Evolutionary conservation across 2,113 vertebrate genomes (phyloP), one percentile per base, ranked within the genome.

Genomic region (Carassius auratus): DNA sequence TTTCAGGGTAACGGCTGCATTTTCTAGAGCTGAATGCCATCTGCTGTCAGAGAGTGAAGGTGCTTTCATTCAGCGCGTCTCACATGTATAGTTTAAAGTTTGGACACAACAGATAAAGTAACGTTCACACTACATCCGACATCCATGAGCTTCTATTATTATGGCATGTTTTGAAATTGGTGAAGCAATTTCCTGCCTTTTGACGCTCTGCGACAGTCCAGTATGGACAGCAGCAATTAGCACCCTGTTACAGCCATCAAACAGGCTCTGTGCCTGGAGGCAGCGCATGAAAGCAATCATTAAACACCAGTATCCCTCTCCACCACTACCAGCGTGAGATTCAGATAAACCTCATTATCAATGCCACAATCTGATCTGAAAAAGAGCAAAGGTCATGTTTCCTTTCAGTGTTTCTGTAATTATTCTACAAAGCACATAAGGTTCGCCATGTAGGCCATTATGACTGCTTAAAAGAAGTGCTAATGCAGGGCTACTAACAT

Each of bases 221-320:
- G 79, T 83, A 69, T 84, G 83, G 75, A 90, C 79, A 77, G 45
- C 33, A 84, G 59, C 85, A 85, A 88, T 88, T 85, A 84, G 19
- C 85, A 88, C 87, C 76, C 50, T 78, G 45, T 83, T 83, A 83
- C 42, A 87, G 79, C 76, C 81, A 71, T 36, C 52, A 73, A 55
- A 84, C 19, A 26, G 23, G 26, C 71, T 52, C 13, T 42, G 76
- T 84, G 59, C 68, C 80, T 73, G 50, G 75, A 74, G 79, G 38
- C 66, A 30, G 33, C n/a, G 83, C 75, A 84, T 42, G 75, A 87
- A 80, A 86, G 52, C 59, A 76, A 79, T 73, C 84, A 87, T 84
- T 85, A 83, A 83, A 89, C 69, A 81, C 85, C 57, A 66, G 81
- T 17, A 21, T 21, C 77, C 55, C 79, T 64, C 19, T 48, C n/a